A percentile compares a stretch with the other conserved stretches of the same genome.
Evolutionary conservation across 2,888 invertebrate species (phyloP).

Genomic region (Lomographa bimaculata): DNA sequence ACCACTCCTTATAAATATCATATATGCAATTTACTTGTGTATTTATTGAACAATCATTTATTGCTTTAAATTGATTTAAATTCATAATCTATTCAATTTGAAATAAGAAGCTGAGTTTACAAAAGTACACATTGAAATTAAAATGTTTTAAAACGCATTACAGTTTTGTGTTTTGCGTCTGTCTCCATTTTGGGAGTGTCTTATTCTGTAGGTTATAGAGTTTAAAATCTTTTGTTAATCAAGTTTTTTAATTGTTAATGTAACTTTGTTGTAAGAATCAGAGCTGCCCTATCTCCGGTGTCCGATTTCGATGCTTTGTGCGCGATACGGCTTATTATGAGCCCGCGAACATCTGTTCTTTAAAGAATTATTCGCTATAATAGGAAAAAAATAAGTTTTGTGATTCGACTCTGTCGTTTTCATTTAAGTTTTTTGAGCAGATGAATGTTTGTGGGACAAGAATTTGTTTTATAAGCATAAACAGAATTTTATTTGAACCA

Average conservation of each 20-base stretch:
- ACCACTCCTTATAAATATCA: constrained; percentile 17
- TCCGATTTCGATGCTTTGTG: constrained; percentile 81
- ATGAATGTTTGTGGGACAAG: constrained; percentile 36
- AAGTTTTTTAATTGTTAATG: constrained; percentile 44
- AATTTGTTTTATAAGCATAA: constrained; percentile 6
- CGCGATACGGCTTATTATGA: constrained; percentile 82
- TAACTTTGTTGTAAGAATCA: constrained; percentile 63
- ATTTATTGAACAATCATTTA: constrained; percentile 27
- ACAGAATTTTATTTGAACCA: too few species aligned
- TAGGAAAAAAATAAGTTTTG: constrained; percentile 61
- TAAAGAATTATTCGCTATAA: constrained; percentile 68
- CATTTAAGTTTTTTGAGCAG: constrained; percentile 35
- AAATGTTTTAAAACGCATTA: constrained; percentile 64
- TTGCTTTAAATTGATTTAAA: constrained; percentile 27
- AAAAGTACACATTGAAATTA: constrained; percentile 74
- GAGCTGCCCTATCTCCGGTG: constrained; percentile 79
- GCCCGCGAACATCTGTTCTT: constrained; percentile 77
- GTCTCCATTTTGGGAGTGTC: constrained; percentile 17
- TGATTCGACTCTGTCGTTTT: constrained; percentile 55
- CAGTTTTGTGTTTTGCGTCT: constrained; percentile 28
- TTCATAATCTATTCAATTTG: constrained; percentile 39
- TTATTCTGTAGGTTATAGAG: constrained; percentile 39
- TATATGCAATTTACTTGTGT: constrained; percentile 23
- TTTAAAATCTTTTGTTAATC: constrained; percentile 41
- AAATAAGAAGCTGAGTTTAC: constrained; percentile 58